These are phyloP conservation scores for Dorcus parallelipipedus DNA, from an alignment of 2,888 invertebrate genomes.

Conservation along the genomic window DNA sequence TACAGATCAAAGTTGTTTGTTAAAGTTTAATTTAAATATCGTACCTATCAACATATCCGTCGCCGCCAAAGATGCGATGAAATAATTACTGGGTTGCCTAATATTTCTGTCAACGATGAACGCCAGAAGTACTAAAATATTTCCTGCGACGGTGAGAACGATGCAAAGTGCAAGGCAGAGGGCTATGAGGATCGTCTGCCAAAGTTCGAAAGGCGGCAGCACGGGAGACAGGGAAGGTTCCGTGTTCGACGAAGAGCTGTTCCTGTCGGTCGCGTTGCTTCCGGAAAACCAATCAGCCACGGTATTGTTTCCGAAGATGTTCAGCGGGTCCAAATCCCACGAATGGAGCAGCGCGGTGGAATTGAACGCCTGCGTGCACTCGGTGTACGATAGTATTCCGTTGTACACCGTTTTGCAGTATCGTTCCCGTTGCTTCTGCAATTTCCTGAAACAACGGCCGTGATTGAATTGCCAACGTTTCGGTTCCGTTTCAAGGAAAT, in stretches of 20 bases:
- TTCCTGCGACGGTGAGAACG: conserved; percentile 89
- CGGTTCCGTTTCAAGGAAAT: no score
- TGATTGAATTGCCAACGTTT: no score
- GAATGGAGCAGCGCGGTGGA: conserved; percentile 35
- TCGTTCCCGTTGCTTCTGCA: conserved; percentile 69
- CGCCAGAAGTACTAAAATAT: conserved; percentile 90
- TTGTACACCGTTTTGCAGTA: conserved; percentile 66
- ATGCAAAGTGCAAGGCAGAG: conserved; percentile 84
- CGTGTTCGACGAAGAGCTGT: conserved; percentile 24
- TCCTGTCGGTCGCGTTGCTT: conserved; percentile 21
- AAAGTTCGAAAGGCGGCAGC: conserved; percentile 81
- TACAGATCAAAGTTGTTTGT: neutral
- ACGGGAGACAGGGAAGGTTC: conserved; percentile 51
- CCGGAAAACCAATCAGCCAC: conserved; percentile 21
- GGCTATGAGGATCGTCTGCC: conserved; percentile 88
- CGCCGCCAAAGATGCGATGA: conserved; percentile 96
- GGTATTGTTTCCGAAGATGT: conserved; percentile 33
- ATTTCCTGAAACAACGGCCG: conserved; percentile 58
- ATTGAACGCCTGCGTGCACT: conserved; percentile 59
- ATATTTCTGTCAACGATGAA: conserved; percentile 92
- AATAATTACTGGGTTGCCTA: conserved; percentile 97
- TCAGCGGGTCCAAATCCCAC: conserved; percentile 42
- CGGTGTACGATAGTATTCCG: conserved; percentile 56
- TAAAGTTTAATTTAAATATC: conserved; percentile 15
- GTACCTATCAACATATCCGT: conserved; percentile 95